Evolutionary conservation across 2,888 invertebrate species (phyloP), one percentile per base, ranked within the genome.

Genomic region (Amiota minor): DNA sequence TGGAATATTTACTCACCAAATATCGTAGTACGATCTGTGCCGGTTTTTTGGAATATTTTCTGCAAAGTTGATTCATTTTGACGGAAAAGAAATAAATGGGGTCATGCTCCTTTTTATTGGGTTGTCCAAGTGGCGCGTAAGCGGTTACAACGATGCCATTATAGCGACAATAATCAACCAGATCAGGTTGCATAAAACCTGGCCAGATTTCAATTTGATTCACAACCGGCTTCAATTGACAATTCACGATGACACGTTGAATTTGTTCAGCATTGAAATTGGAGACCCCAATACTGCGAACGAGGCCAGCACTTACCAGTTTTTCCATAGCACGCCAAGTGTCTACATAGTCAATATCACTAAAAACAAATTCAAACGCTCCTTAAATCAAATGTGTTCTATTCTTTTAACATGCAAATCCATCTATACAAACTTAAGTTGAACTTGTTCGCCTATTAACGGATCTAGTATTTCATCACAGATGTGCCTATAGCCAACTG

Each of bases 61-160:
- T 85, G 0, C 91, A 92, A 11, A 93, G 91, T 45, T 87, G 89
- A 1, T 89, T 78, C 2, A 93, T 90, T 16, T 76, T 81, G 20
- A 70, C 70, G 70, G 86, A 85, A 69, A 79, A 86, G 10, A 87
- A 74, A 74, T 85, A 87, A 74, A 89, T 88, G 0, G 91, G 90
- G 80, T 92, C 91, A 11, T 91, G 90, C 3, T 92, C 84, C 0
- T 91, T 88, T 0, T 92, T 91, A 87, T 90, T 88, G 1, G 92
- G 92, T 65, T 92, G 91, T 18, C 94, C 95, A 71, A 96, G 91
- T 0, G 95, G 95, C 70, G 93, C 93, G 89, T 94, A 96, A 0
- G 90, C 95, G 86, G 91, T 93, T 75, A 96, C 90, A 0, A 90
- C 88, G 72, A 97, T 93, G 70, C 91, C 90, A 45, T 92, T 91